Conservation (phyloP, 2,797 vertebrate genomes). For the Cossypha caffra region DNA sequence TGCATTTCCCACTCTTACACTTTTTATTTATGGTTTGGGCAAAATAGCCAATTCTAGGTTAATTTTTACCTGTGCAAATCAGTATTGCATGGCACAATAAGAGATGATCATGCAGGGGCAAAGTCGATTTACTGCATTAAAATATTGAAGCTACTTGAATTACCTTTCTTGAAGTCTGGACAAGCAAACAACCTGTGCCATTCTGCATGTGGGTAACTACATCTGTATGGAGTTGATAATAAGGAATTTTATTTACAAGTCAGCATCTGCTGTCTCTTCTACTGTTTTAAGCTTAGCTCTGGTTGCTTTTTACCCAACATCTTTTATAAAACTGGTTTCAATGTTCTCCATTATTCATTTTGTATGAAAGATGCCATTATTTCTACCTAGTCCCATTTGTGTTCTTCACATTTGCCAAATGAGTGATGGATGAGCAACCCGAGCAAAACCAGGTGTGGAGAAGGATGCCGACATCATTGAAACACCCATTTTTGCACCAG, state of each 20-base stretch:
- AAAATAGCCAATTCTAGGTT: not conserved
- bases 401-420: not conserved
- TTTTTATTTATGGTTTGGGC: not conserved
- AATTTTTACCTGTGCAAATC: not conserved
- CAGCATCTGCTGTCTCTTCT: fast-evolving
- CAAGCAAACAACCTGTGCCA: not conserved
- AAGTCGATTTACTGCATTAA: not conserved
- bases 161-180: not conserved
- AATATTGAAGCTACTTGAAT: not conserved
- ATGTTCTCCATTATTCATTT: not conserved
- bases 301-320: not conserved
- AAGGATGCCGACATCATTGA: not conserved
- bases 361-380: not conserved
- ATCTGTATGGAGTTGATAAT: not conserved
- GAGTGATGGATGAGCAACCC: not conserved
- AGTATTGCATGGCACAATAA: not conserved
- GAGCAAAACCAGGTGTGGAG: not conserved
- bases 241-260: not conserved
- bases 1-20: not conserved
- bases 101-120: not conserved
- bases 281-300: not conserved
- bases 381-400: not conserved
- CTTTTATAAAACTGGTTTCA: not conserved
- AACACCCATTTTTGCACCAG: not conserved
- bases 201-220: not conserved